A percentile compares a stretch with the other conserved stretches of the same genome.
These are phyloP conservation scores for Panagrolaimus sp. DNA, from an alignment of 1,140 invertebrate genomes.

Conservation along the genomic window DNA sequence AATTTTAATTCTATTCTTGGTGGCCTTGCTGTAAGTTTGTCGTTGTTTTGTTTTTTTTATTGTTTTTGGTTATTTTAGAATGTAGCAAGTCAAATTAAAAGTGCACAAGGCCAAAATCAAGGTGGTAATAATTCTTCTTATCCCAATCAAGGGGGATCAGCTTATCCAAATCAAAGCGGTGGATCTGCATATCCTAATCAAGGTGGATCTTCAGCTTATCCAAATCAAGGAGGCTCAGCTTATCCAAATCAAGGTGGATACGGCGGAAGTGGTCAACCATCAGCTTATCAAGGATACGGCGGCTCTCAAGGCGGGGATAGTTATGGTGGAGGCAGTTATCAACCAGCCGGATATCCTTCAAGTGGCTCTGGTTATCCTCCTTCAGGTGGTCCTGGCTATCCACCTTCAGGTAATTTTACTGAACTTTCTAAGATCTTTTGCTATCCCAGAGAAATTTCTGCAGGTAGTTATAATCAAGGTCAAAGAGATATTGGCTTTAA, in stretches of 20 bases:
- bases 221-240: neutral
- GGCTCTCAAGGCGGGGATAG: neutral
- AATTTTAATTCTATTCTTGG: conserved; percentile 12
- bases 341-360: no score
- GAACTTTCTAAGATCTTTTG: no score
- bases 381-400: no score
- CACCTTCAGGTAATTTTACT: no score
- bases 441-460: no score
- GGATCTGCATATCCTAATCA: neutral
- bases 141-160: neutral
- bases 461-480: no score
- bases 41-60: neutral
- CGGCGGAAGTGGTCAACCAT: neutral
- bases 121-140: no score
- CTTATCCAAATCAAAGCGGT: conserved; percentile 2
- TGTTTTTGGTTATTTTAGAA: conserved; percentile 5
- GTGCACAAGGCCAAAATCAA: conserved; percentile 2
- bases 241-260: conserved; percentile 7
- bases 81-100: conserved; percentile 6
- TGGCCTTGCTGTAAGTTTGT: conserved; percentile 13
- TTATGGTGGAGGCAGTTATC: no score
- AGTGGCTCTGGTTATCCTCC: no score
- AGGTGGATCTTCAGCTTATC: neutral
- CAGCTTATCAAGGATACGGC: no score
- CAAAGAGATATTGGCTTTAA: no score